Conservation (phyloP, 2,797 vertebrate genomes). For the Borostomias antarcticus region DNA sequence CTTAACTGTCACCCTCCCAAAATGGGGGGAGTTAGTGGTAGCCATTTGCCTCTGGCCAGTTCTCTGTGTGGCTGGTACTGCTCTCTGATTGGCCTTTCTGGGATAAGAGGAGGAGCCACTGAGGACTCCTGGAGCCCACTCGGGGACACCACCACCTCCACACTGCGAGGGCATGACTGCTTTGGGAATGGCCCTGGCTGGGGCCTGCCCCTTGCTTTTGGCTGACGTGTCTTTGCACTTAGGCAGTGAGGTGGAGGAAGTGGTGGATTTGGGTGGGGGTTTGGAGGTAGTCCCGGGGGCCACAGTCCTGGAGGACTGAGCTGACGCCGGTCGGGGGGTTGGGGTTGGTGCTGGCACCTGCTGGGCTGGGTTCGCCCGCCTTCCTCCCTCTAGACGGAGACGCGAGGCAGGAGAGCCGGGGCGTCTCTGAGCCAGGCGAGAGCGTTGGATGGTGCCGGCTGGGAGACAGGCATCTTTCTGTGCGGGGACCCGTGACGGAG, state of each 20-base stretch:
- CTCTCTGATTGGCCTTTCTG: constrained; percentile 76
- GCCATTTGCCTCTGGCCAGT: constrained; percentile 36
- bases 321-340: background rate
- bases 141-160: constrained; percentile 23
- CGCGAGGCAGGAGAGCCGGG: constrained; percentile 67
- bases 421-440: constrained; percentile 63
- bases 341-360: constrained; percentile 11
- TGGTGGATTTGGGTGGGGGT: constrained; percentile 24
- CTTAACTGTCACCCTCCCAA: constrained; percentile 39
- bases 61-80: constrained; percentile 42
- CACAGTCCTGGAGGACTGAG: constrained; percentile 35
- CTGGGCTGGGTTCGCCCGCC: constrained; percentile 35
- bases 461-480: constrained; percentile 57
- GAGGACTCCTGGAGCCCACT: constrained; percentile 56
- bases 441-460: constrained; percentile 42
- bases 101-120: constrained; percentile 62
- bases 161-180: constrained; percentile 13
- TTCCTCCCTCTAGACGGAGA: constrained; percentile 58
- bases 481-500: constrained; percentile 17
- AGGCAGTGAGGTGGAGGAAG: constrained; percentile 14
- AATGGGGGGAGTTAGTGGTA: constrained; percentile 39
- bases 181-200: constrained; percentile 28
- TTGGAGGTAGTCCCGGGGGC: constrained; percentile 48
- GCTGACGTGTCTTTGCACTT: constrained; percentile 44
- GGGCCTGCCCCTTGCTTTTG: constrained; percentile 48